phyloP scores from a whole-genome alignment of 1,140 invertebrate species.

The Drosophila novamexicana region DNA sequence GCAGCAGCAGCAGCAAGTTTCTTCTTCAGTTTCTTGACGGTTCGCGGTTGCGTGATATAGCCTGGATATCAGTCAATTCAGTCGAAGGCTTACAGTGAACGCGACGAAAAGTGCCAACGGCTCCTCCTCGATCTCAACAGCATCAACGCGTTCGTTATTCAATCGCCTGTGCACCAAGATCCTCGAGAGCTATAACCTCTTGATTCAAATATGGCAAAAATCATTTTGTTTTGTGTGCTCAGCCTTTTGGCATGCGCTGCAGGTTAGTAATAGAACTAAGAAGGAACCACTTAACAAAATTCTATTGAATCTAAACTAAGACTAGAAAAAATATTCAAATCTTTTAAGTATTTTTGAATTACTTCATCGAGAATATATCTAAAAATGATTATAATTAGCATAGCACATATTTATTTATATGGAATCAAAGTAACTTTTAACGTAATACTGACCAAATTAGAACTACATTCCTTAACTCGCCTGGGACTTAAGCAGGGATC shows the following conservation, averaged over 20 bases:
- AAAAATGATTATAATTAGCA: no score
- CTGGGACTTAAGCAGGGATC: no score
- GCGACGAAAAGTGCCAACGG: constrained; percentile 75
- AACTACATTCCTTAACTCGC: no score
- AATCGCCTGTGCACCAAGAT: constrained; percentile 27
- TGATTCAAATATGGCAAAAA: constrained; percentile 74
- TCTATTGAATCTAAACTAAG: no score
- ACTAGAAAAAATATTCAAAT: no score
- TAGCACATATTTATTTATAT: no score
- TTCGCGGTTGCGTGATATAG: constrained; percentile 71
- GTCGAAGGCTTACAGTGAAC: constrained; percentile 82
- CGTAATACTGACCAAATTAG: no score
- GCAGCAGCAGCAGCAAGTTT: constrained; percentile 30
- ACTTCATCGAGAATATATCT: no score
- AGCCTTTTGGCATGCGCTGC: constrained; percentile 78
- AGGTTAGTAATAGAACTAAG: constrained; percentile 65
- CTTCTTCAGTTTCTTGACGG: constrained; percentile 61
- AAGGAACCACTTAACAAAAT: not conserved
- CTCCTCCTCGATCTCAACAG: constrained; percentile 41
- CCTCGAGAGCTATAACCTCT: constrained; percentile 38
- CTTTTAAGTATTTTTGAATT: no score
- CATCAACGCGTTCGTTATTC: constrained; percentile 44
- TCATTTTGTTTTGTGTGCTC: constrained; percentile 74
- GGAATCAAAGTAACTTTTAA: no score
- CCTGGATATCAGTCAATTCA: constrained; percentile 67